Evolutionary conservation across 2,888 invertebrate genomes (phyloP).

Genomic region (Thymelicus lineola): DNA sequence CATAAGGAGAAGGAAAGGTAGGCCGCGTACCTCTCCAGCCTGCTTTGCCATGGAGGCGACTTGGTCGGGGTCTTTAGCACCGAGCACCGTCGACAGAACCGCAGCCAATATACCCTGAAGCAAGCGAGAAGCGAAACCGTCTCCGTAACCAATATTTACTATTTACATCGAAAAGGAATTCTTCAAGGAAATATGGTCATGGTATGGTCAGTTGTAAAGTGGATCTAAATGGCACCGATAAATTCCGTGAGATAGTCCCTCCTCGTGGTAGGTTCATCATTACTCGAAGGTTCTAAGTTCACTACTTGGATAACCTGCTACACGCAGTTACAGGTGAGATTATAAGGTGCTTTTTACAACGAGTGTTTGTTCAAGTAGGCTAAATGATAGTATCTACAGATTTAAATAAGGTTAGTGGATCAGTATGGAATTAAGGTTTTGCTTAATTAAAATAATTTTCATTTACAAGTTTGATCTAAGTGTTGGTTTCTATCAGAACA

Average conservation of each 20-base stretch:
- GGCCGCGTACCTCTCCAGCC: constrained; percentile 95
- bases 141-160: constrained; percentile 83
- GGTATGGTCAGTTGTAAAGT: neutral
- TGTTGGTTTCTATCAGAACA: constrained; percentile 12
- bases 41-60: constrained; percentile 97
- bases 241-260: constrained; percentile 66
- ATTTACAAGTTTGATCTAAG: constrained; percentile 16
- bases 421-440: constrained; percentile 59
- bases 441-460: constrained; percentile 22
- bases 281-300: constrained; percentile 68
- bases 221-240: constrained; percentile 2
- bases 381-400: constrained; percentile 69
- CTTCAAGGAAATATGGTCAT: constrained; percentile 56
- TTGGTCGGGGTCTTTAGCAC: constrained; percentile 96
- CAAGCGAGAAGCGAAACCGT: constrained; percentile 85
- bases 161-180: constrained; percentile 74
- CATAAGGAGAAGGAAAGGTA: constrained; percentile 62
- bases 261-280: constrained; percentile 66
- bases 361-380: constrained; percentile 49
- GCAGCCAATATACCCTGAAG: constrained; percentile 96
- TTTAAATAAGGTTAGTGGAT: constrained; percentile 73
- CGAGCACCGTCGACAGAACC: constrained; percentile 95
- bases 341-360: constrained; percentile 73
- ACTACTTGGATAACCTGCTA: constrained; percentile 59
- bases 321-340: constrained; percentile 68